These are phyloP conservation scores for Philypnodon macrostomus DNA, from an alignment of 2,797 vertebrate genomes.

Conservation along the genomic window DNA sequence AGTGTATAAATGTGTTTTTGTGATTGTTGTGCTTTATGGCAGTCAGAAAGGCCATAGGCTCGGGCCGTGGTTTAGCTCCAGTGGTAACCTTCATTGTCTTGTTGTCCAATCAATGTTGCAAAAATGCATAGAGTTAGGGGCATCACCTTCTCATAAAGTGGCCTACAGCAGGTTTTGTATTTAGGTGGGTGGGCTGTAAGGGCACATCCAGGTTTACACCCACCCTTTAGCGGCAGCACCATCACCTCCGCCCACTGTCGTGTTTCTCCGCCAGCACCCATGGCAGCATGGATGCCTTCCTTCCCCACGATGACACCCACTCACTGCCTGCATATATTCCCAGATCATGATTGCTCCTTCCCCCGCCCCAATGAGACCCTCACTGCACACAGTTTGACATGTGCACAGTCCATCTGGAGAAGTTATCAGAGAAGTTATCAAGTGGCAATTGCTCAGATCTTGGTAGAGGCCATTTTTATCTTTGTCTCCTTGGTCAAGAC, in stretches of 20 bases:
- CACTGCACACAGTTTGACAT: constrained; percentile 33
- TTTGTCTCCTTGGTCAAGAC: too few relatives aligned
- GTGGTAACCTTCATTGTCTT: too few relatives aligned
- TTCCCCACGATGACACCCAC: constrained; percentile 42
- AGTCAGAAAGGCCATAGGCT: too few relatives aligned
- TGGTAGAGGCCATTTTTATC: too few relatives aligned
- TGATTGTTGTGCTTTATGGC: too few relatives aligned
- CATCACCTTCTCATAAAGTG: too few relatives aligned
- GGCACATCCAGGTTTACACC: constrained; percentile 18
- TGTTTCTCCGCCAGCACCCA: constrained; percentile 4
- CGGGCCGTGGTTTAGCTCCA: too few relatives aligned
- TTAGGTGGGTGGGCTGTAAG: not conserved
- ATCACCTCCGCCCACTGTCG: not conserved
- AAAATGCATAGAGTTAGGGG: not conserved
- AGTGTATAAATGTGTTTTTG: too few relatives aligned
- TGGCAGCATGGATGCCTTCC: constrained; percentile 47
- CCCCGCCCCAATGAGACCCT: not conserved
- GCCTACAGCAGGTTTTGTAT: not conserved
- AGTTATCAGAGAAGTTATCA: too few relatives aligned
- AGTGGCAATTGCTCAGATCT: too few relatives aligned
- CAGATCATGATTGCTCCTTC: constrained; percentile 20
- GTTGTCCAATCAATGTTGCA: not conserved
- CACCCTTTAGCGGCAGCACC: constrained; percentile 3
- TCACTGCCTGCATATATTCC: constrained; percentile 33
- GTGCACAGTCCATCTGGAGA: constrained; percentile 49